Evolutionary conservation across 2,797 vertebrate genomes (phyloP).

Genomic region (Pygocentrus nattereri): DNA sequence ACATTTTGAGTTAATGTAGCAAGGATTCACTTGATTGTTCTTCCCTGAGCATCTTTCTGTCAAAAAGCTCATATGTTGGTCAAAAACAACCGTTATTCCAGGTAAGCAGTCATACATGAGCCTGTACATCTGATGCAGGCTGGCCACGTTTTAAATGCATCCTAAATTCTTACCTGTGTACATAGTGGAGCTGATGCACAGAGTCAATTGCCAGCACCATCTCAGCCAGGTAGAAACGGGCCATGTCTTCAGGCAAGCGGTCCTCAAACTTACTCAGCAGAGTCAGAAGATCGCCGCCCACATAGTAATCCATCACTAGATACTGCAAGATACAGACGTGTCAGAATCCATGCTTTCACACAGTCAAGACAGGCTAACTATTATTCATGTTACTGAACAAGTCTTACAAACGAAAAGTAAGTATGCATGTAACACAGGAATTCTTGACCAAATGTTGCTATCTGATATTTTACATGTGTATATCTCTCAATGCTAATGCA

Average conservation of each 20-base stretch:
- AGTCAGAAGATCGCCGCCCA: conserved; percentile 96
- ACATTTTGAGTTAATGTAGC: neutral
- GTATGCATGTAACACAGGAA: too few species aligned
- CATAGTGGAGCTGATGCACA: conserved; percentile 97
- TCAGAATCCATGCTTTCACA: neutral
- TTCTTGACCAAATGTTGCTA: too few species aligned
- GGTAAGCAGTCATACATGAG: neutral
- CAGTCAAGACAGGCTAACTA: too few species aligned
- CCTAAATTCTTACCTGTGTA: conserved; percentile 88
- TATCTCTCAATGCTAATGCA: too few species aligned
- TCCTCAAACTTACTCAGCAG: conserved; percentile 99
- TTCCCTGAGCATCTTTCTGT: neutral
- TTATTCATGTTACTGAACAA: too few species aligned
- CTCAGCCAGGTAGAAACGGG: conserved; percentile 97
- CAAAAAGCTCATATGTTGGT: neutral
- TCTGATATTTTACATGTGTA: too few species aligned
- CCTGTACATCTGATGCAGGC: neutral
- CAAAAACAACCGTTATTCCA: neutral
- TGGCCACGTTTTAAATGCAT: neutral
- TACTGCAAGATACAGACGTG: conserved; percentile 78
- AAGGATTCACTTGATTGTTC: neutral
- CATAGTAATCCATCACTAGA: conserved; percentile 99
- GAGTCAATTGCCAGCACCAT: conserved; percentile 99
- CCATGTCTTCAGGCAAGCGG: conserved; percentile 97
- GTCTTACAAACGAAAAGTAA: neutral